Percentiles rank a stretch among this genome's conserved stretches.
Evolutionary conservation across 2,797 vertebrate species (phyloP).

Genomic region (Leucoraja ocellata): DNA sequence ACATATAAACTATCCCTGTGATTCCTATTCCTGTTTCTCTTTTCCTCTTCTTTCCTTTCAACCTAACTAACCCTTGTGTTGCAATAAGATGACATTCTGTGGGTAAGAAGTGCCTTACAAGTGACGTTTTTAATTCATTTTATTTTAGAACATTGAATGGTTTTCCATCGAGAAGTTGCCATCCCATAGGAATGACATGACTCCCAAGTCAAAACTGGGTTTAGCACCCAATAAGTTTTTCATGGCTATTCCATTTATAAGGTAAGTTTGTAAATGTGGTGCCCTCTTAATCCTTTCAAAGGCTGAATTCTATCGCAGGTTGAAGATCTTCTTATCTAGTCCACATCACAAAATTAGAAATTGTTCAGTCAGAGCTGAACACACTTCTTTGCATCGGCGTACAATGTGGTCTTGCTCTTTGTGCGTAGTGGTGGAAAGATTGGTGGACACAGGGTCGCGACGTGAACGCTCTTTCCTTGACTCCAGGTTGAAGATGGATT

Average conservation of each 20-base stretch:
- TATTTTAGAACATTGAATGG: conserved; percentile 89
- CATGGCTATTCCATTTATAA: conserved; percentile 96
- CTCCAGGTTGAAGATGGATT: neutral
- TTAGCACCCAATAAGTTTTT: conserved; percentile 96
- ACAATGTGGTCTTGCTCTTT: no score
- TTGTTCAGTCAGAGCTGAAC: no score
- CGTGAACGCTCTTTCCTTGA: no score
- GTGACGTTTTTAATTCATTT: neutral
- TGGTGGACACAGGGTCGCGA: no score
- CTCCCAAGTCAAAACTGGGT: conserved; percentile 90
- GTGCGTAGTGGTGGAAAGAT: no score
- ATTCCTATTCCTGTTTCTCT: neutral
- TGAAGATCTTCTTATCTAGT: neutral
- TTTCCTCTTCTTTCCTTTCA: neutral
- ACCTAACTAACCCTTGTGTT: neutral
- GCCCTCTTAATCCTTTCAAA: neutral
- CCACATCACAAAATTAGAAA: no score
- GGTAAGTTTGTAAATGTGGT: conserved; percentile 55
- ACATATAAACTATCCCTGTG: neutral
- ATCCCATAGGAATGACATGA: conserved; percentile 94
- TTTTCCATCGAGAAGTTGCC: conserved; percentile 89
- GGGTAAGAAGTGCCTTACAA: neutral
- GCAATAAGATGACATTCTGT: neutral
- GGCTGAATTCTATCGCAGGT: neutral
- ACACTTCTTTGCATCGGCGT: no score